phyloP scores from a whole-genome alignment of 92 coral and sea anemone genomes.

The Phymanthus crucifer region DNA sequence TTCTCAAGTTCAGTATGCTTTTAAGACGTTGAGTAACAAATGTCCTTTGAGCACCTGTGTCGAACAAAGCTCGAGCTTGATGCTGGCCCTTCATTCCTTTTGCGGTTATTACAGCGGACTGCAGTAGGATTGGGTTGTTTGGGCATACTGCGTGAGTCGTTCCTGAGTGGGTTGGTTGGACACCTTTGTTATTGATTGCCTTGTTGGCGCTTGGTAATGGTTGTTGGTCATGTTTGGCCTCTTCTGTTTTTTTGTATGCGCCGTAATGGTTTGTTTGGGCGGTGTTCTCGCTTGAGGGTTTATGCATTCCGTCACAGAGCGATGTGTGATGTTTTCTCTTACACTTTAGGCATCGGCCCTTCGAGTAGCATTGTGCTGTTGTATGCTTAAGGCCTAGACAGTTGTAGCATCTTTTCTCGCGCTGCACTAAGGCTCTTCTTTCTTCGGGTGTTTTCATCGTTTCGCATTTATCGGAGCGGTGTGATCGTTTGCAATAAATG shows the following conservation, averaged over 20 bases:
- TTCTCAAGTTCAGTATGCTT: constrained; percentile 35
- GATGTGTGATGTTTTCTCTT: constrained; percentile 56
- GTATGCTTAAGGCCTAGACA: constrained; percentile 45
- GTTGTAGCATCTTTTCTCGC: constrained; percentile 47
- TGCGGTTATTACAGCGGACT: constrained; percentile 50
- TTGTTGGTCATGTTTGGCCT: background rate
- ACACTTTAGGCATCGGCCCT: constrained; percentile 52
- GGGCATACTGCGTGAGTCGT: background rate
- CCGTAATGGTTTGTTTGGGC: no score
- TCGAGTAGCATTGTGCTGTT: constrained; percentile 41
- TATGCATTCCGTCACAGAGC: constrained; percentile 35
- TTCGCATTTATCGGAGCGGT: constrained; percentile 50
- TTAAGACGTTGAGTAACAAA: constrained; percentile 64
- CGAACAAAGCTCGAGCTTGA: constrained; percentile 57
- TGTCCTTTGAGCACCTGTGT: constrained; percentile 62
- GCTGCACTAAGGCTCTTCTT: constrained; percentile 35
- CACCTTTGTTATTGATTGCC: no score
- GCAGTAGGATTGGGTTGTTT: constrained; percentile 25
- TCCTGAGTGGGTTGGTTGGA: no score
- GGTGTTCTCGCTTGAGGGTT: constrained; percentile 17
- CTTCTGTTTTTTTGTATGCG: background rate
- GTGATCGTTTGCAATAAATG: constrained; percentile 40
- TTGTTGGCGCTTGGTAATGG: no score
- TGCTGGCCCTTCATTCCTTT: constrained; percentile 38
- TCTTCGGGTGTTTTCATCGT: constrained; percentile 27